Base-by-base conservation (phyloP, 2,113 vertebrate genomes). In the Oreochromis tanganicae region DNA sequence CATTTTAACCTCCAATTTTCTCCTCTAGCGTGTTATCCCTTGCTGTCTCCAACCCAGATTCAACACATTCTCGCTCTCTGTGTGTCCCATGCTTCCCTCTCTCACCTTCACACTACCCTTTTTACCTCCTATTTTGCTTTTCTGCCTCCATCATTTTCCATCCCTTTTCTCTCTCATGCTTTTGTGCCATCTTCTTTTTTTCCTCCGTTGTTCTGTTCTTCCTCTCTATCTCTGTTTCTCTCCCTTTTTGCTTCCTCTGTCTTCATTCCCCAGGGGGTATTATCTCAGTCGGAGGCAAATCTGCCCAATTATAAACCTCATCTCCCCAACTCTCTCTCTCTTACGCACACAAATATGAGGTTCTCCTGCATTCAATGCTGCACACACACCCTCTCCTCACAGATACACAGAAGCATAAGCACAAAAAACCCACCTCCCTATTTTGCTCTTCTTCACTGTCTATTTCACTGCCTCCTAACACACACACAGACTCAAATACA, bases 301-400 rank as follows among this genome's bases (percentile, higher is more conserved):
- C 94, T 95, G 92, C 92, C 95, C 95, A 96, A 96, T 96, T 96
- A 96, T 96, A 96, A 96, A 96, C 94, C 92, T 95, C 94, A 95
- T 96, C 94, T 95, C 84, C 85, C 87, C 93, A 84, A 87, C 85
- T 88, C 85, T 85, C 73, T 82, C 85, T 84, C 66, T 85, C 81
- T 36, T 79, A 19, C 5, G 11, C 83, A 24, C 71, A 75, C 80
- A 89, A 56, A 87, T 59, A 82, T 78, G 19, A 21, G 82, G 73
- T 80, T 81, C 54, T 38, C 24, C 82, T 81, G 73, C 43, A 81
- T 88, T 79, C 61, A 50, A 61, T 17, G 50, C 38, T 41, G 4
- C 81, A 78, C 84, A 81, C 61, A 71, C 61, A 57, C 66, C 68
- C 78, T 85, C 81, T 82, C 84, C 89, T 85, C 73, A 66, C 66